phyloP scores from a whole-genome alignment of 2,113 vertebrate genomes.

The Platycercus adscitus region DNA sequence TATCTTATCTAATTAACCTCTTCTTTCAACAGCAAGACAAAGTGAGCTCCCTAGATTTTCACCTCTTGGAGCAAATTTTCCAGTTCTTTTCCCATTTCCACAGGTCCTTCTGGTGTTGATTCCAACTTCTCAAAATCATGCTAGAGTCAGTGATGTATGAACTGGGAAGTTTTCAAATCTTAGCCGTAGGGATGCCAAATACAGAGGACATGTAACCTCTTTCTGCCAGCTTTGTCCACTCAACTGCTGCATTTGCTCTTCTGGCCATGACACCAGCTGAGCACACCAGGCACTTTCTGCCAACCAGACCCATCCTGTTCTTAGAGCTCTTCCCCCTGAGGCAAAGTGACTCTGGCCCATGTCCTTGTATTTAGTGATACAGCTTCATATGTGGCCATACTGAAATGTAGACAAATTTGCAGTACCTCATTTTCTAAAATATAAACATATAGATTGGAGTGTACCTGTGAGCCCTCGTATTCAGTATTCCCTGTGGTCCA shows the following conservation, averaged over 20 bases:
- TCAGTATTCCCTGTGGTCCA: not conserved
- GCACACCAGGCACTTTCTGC: not conserved
- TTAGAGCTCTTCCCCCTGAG: fast-evolving
- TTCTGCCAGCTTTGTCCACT: not conserved
- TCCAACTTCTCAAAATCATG: not conserved
- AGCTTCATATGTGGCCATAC: not conserved
- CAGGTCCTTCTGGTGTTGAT: not conserved
- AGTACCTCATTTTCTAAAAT: not conserved
- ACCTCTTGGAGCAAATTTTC: not conserved
- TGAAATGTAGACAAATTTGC: not conserved
- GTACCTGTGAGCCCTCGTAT: not conserved
- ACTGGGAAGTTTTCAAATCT: not conserved
- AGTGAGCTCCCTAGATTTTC: not conserved
- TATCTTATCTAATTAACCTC: not conserved
- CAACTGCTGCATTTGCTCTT: not conserved
- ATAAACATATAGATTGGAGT: not conserved
- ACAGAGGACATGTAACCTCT: fast-evolving
- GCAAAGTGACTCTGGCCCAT: not conserved
- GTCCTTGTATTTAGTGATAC: not conserved
- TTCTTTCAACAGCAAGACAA: not conserved
- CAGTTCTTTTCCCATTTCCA: not conserved
- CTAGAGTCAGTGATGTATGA: not conserved
- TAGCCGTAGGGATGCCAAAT: not conserved
- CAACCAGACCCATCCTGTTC: not conserved
- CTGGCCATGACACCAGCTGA: fast-evolving